Evolutionary conservation across 1,140 invertebrate species (phyloP), one percentile per base, ranked within the genome.

Genomic region (Odontomachus brunneus): DNA sequence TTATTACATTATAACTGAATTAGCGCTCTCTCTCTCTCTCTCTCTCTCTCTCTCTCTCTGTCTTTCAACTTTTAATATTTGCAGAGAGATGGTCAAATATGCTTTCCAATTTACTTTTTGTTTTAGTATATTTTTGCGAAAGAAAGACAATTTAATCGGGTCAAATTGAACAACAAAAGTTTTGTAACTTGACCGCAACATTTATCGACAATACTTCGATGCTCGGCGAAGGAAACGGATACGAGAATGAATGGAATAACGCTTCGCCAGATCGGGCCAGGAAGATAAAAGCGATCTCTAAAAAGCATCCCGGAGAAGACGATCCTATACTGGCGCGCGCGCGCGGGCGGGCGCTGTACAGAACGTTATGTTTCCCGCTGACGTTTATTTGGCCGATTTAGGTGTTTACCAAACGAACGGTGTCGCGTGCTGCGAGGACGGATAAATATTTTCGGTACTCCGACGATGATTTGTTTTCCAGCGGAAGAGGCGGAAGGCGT

Each of bases 331-430:
- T 24, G 55, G 19, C 67, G 53, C 73, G 24, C 66, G 38, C 24
- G 65, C 44, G 53, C n/a, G n/a, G n/a, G n/a, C n/a, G n/a, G n/a
- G n/a, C n/a, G n/a, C n/a, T n/a, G 55, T 38, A 69, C 48, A 57
- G 24, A 15, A 22, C 49, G 65, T 66, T 71, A 44, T 84, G 66
- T 86, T 84, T 62, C 48, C 66, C 26, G n/a, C 48, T 67, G 57
- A 48, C 71, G 82, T 87, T 87, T 87, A 72, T 65, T 84, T 71
- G 60, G 9, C 19, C 85, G 82, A 87, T 87, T 87, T 84, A 74
- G 62, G 63, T 83, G 86, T 87, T 87, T 87, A 74, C 82, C 69
- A 69, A 80, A 80, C 75, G 65, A 71, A 33, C 24, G 51, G 63
- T 80, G 75, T 80, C 75, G 86, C 49, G 29, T 49, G 17, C 15